These are phyloP conservation scores for Melieria picta DNA, from an alignment of 2,888 invertebrate genomes.

Conservation along the genomic window DNA sequence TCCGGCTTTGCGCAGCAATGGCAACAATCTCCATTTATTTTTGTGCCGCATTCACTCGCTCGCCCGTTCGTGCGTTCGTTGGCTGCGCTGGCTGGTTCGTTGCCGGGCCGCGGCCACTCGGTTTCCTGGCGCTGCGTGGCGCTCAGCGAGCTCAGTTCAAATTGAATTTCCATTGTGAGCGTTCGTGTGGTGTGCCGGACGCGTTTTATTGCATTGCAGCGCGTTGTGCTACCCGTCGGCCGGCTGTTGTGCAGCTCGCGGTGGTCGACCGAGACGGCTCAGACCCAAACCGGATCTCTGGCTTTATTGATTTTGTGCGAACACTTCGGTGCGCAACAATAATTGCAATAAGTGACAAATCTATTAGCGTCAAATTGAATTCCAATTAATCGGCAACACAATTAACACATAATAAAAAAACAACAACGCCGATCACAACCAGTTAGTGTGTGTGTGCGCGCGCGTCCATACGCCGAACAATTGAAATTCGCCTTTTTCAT, in stretches of 20 bases:
- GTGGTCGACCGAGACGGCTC: conserved; percentile 18
- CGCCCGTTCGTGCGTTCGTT: conserved; percentile 34
- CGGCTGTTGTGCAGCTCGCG: conserved; percentile 20
- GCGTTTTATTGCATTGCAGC: conserved; percentile 30
- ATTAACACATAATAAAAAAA: conserved; percentile 11
- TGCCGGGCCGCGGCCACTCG: conserved; percentile 31
- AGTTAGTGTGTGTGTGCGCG: neutral
- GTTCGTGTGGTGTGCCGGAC: conserved; percentile 44
- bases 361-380: conserved; percentile 34
- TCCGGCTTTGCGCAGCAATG: conserved; percentile 51
- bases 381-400: conserved; percentile 28
- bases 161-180: conserved; percentile 62
- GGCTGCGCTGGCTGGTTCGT: conserved; percentile 32
- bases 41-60: conserved; percentile 21
- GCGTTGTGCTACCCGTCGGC: conserved; percentile 46
- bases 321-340: conserved; percentile 25
- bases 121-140: conserved; percentile 57
- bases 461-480: neutral
- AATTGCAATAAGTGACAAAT: conserved; percentile 20
- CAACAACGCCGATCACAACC: conserved; percentile 13
- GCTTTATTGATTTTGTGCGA: conserved; percentile 31
- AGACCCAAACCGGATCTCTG: conserved; percentile 32
- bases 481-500: neutral
- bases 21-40: conserved; percentile 54
- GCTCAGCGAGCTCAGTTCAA: conserved; percentile 60